Percentiles rank a stretch among this genome's conserved stretches.
Evolutionary conservation across 2,113 vertebrate species (phyloP).

Genomic region (Anolis carolinensis): DNA sequence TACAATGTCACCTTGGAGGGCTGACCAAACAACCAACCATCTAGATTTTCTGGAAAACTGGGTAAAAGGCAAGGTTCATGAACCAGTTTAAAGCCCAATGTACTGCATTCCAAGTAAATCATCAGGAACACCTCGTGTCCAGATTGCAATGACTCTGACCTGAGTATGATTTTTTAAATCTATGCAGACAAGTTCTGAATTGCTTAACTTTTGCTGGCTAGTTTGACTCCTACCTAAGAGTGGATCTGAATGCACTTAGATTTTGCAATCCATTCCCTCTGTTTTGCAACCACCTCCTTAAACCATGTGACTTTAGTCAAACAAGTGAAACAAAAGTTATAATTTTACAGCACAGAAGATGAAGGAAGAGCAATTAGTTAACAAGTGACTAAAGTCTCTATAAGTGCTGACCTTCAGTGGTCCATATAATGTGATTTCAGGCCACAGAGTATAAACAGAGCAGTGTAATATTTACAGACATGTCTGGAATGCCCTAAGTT

Average conservation of each 20-base stretch:
- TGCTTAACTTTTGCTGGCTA: background rate
- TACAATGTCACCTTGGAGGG: too few species aligned
- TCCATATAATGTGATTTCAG: conserved; percentile 65
- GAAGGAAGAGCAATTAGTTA: conserved; percentile 74
- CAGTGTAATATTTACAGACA: conserved; percentile 63
- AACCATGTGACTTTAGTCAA: conserved; percentile 64
- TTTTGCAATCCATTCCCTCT: conserved; percentile 10
- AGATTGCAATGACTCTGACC: too few species aligned
- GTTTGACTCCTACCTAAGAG: background rate
- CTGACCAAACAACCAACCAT: too few species aligned
- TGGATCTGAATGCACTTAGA: background rate
- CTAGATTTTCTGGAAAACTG: too few species aligned
- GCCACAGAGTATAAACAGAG: conserved; percentile 63
- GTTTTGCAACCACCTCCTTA: conserved; percentile 55
- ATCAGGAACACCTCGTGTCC: too few species aligned
- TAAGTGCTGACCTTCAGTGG: conserved; percentile 65
- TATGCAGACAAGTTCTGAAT: too few species aligned
- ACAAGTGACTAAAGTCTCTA: conserved; percentile 60
- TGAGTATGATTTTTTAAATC: too few species aligned
- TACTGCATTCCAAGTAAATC: too few species aligned
- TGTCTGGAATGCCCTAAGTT: conserved; percentile 58
- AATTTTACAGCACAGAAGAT: conserved; percentile 65
- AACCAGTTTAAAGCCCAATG: too few species aligned
- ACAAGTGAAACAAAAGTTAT: conserved; percentile 65
- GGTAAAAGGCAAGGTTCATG: too few species aligned